Evolutionary conservation across 1,140 invertebrate species (phyloP).

Genomic region (Gryllus bimaculatus): DNA sequence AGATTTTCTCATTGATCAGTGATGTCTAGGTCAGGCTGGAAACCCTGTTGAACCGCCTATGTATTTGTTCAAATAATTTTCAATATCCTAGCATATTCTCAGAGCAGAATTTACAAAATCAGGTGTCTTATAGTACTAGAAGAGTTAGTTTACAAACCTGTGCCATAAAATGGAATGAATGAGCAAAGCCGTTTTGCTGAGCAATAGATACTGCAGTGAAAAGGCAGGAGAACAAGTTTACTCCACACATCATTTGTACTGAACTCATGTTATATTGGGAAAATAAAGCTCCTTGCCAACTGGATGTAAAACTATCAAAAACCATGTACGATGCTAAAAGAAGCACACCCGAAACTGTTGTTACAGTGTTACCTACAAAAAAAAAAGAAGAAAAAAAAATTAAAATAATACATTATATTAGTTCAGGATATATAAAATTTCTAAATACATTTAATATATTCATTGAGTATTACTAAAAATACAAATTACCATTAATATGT

Average conservation of each 20-base stretch:
- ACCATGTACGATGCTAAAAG: slow-evolving; percentile 83
- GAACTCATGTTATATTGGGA: slow-evolving; percentile 69
- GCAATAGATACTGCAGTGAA: slow-evolving; percentile 81
- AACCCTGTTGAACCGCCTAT: too few relatives aligned
- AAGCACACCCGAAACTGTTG: slow-evolving; percentile 79
- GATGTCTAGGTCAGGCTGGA: too few relatives aligned
- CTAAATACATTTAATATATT: too few relatives aligned
- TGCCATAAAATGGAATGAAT: slow-evolving; percentile 67
- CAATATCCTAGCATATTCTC: too few relatives aligned
- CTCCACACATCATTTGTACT: slow-evolving; percentile 96
- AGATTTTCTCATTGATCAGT: too few relatives aligned
- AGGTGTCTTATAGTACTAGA: too few relatives aligned
- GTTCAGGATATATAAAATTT: too few relatives aligned
- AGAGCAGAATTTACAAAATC: too few relatives aligned
- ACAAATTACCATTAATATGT: too few relatives aligned
- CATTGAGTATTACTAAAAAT: too few relatives aligned
- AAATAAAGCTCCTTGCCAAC: slow-evolving; percentile 93
- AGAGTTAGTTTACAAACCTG: slow-evolving; percentile 34
- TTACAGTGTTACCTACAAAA: slow-evolving; percentile 45
- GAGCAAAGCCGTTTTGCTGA: slow-evolving; percentile 73
- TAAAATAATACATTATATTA: slow-evolving; percentile 7
- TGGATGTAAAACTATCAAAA: slow-evolving; percentile 96
- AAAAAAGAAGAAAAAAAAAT: slow-evolving; percentile 12
- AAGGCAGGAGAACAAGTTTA: slow-evolving; percentile 90
- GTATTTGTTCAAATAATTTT: too few relatives aligned